Base-by-base conservation (phyloP, 2,113 vertebrate genomes). In the Pogona vitticeps region DNA sequence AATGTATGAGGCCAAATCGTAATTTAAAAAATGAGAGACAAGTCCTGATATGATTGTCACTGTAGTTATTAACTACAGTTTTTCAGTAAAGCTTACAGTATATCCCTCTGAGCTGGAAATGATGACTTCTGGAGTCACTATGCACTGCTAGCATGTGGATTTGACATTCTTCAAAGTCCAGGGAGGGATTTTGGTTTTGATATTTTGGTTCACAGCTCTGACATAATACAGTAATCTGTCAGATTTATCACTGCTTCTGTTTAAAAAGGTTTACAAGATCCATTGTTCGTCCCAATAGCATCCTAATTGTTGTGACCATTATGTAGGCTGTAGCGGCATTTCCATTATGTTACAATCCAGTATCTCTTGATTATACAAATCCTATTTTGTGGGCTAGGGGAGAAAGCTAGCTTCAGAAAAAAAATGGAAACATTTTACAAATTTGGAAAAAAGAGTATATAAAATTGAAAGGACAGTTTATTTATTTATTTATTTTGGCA, bases 161-260 rank as follows among this genome's bases (percentile, higher is more conserved):
- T 58, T 67, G 31, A 76, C 67, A 6, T 18, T 88, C 76, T 94
- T 9, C 76, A 76, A 80, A 79, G 4, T 58, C 87, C 76, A 36
- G 6, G 17, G 46, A 84, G 3, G 56, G 2, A 3, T 1, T n/a
- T 81, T 73, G 79, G 79, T 77, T 58, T 72, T 26, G 61, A 81
- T 17, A 76, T 84, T 84, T 79, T 83, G 70, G 38, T 88, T 91
- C 86, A 91, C 1, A 33, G 31, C 70, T 61, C 76, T 65, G 75
- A 86, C 81, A 89, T 92, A 82, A 87, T 92, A n/a, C n/a, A n/a
- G n/a, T n/a, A 95, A 94, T 94, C 92, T 63, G 89, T 83, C 86
- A 88, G 88, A 73, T 88, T 91, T 38, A 92, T 94, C 93, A 93
- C 94, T 88, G 89, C 92, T 95, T 93, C n/a, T n/a, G n/a, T 92